Base-by-base conservation (phyloP, 2,797 vertebrate species). In the Tauraco hartlaubi region DNA sequence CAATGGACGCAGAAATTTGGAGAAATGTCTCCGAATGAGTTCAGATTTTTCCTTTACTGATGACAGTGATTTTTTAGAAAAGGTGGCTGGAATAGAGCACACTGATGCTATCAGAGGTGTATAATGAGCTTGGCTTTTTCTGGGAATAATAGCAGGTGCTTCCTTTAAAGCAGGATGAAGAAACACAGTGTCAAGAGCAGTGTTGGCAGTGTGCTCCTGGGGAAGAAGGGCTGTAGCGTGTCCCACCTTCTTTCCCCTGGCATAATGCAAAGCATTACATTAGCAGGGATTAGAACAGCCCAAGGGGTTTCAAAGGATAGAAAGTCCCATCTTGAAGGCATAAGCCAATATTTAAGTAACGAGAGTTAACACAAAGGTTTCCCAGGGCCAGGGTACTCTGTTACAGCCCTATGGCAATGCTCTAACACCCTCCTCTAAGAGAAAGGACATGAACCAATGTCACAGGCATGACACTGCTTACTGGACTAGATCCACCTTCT, bases 181-280 rank as follows among this genome's bases (percentile, higher is more conserved):
- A 44, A 79, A 8, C 61, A 41, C 10, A 20, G 8, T 16, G 20
- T 88, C 20, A 75, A 48, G 39, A 37, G 19, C 0, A 0, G 20
- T 28, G 12, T 11, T 72, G 52, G 29, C 46, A 73, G 26, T 5
- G 43, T 51, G 51, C 56, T 85, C 29, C 6, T 6, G 31, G 9
- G 56, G 21, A 7, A 55, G 33, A 74, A 79, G 51, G 11, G 9
- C 22, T n/a, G 4, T 29, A 25, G 31, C 0, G 0, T 49, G 21
- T 88, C n/a, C 37, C 16, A 31, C 33, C 19, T 6, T 31, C 5
- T 59, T 69, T 56, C 23, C 41, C 25, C 12, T 26, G 11, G 9
- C 7, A 17, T 26, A 58, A 46, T 8, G 6, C 44, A 49, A 75
- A 78, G 11, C 41, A 15, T 41, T 55, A 59, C 12, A 9, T 11